A percentile compares a stretch with the other conserved stretches of the same genome.
These are phyloP conservation scores for Acipenser transmontanus DNA, from an alignment of 2,797 vertebrate genomes.

Conservation along the genomic window DNA sequence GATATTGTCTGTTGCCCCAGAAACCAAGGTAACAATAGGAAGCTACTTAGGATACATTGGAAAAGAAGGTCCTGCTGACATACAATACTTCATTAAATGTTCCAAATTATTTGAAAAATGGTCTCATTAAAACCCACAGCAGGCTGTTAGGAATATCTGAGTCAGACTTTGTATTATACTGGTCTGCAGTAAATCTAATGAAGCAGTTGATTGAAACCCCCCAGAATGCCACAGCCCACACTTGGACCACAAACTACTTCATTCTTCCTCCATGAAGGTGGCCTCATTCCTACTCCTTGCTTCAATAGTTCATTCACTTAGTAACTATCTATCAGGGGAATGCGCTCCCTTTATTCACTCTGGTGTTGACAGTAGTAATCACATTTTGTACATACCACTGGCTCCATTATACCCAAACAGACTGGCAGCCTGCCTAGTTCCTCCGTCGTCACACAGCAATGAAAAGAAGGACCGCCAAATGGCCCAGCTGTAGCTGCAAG, in stretches of 20 bases:
- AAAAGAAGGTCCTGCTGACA: too few species aligned
- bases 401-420: constrained; percentile 44
- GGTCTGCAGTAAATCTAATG: not conserved
- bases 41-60: too few species aligned
- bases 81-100: too few species aligned
- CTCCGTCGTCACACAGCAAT: constrained; percentile 36
- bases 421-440: constrained; percentile 45
- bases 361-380: constrained; percentile 55
- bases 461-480: constrained; percentile 27
- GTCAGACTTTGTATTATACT: not conserved
- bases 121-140: not conserved
- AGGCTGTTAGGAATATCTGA: not conserved
- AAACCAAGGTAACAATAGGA: too few species aligned
- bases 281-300: constrained; percentile 36
- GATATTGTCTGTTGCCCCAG: too few species aligned
- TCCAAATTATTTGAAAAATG: not conserved
- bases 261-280: constrained; percentile 4
- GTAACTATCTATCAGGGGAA: constrained; percentile 32
- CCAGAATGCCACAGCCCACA: constrained; percentile 27
- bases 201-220: constrained; percentile 15
- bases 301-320: constrained; percentile 39
- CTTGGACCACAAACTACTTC: constrained; percentile 7
- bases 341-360: constrained; percentile 40
- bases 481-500: constrained; percentile 14
- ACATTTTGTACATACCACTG: constrained; percentile 58